These are phyloP conservation scores for Molorchus minor DNA, from an alignment of 2,888 invertebrate genomes.

Conservation along the genomic window DNA sequence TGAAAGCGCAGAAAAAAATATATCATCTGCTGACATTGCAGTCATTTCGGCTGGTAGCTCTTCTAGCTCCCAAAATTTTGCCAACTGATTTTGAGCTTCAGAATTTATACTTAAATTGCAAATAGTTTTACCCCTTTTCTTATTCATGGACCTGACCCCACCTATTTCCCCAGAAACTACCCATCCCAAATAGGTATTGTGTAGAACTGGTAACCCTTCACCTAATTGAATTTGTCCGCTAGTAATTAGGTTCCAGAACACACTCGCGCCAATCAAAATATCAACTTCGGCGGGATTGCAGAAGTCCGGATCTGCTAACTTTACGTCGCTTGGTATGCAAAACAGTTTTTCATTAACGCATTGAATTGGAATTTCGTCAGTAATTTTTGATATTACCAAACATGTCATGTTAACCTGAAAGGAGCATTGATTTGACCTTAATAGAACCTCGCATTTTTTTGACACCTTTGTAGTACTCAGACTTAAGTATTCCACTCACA, in stretches of 20 bases:
- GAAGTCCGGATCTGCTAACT: conserved; percentile 2
- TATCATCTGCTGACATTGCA: not conserved
- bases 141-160: too few species aligned
- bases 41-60: not conserved
- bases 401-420: too few species aligned
- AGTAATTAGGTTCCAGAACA: conserved; percentile 4
- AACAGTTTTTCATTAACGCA: too few species aligned
- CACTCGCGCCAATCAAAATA: conserved; percentile 5
- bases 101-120: not conserved
- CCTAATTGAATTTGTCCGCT: conserved; percentile 3
- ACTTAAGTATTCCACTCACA: too few species aligned
- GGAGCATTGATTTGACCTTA: too few species aligned
- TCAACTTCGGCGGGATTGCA: not conserved
- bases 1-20: not conserved
- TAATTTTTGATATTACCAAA: too few species aligned
- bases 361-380: too few species aligned
- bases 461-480: too few species aligned
- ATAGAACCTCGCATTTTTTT: too few species aligned
- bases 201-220: not conserved
- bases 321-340: not conserved
- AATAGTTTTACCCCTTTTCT: too few species aligned
- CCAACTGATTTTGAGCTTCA: not conserved
- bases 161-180: not conserved
- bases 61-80: conserved; percentile 8
- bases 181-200: conserved; percentile 4